Percentiles rank a stretch among this genome's conserved stretches.
Conservation (phyloP, 2,888 invertebrate genomes). For the Germaria angustata region DNA sequence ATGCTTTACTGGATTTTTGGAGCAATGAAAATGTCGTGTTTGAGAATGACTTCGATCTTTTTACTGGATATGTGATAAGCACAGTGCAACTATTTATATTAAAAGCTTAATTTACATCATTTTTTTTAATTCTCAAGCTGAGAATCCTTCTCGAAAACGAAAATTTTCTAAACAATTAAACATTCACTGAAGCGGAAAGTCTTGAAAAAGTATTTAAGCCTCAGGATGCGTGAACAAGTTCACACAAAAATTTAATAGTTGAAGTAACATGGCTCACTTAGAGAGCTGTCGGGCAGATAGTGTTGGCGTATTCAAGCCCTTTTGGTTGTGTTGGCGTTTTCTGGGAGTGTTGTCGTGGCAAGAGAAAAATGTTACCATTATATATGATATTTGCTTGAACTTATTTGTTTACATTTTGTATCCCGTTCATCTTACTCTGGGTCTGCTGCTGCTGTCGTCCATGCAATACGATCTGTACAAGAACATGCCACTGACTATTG, state of each 20-base stretch:
- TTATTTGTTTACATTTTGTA: conserved; percentile 54
- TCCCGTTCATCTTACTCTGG: conserved; percentile 60
- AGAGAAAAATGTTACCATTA: conserved; percentile 32
- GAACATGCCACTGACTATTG: conserved; percentile 65
- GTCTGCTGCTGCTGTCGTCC: conserved; percentile 28
- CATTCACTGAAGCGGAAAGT: neutral
- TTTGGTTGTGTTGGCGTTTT: conserved; percentile 58
- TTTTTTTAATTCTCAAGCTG: no score
- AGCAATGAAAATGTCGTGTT: no score
- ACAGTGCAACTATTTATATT: no score
- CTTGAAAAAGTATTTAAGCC: neutral
- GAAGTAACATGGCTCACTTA: neutral
- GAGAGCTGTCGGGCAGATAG: conserved; percentile 39
- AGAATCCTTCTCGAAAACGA: neutral
- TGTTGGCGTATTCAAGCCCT: conserved; percentile 37
- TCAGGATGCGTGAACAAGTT: neutral
- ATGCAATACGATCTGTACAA: conserved; percentile 56
- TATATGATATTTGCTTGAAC: conserved; percentile 43
- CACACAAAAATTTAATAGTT: neutral
- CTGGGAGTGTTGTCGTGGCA: conserved; percentile 46
- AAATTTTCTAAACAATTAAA: neutral
- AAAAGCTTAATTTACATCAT: no score
- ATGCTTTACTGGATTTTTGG: no score
- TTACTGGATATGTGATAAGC: no score
- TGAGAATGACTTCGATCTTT: no score